Percentiles rank a stretch among this genome's conserved stretches.
phyloP scores from a whole-genome alignment of 2,888 invertebrate genomes.

The Vanessa cardui region DNA sequence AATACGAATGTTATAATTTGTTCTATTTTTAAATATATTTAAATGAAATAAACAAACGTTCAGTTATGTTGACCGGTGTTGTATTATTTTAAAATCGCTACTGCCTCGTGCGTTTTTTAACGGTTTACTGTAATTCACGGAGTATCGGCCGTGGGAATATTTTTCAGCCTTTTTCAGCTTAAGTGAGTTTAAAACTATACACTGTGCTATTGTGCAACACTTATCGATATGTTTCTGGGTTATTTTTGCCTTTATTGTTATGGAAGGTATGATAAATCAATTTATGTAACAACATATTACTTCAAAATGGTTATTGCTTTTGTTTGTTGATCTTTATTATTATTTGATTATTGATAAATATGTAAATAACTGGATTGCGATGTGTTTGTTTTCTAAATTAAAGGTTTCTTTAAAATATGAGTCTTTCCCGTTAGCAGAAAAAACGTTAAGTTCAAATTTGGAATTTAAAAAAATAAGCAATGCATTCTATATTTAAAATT shows the following conservation, averaged over 20 bases:
- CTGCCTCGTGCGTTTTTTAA: conserved; percentile 34
- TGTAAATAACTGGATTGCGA: too few relatives aligned
- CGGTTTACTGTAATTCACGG: conserved; percentile 38
- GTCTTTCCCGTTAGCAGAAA: neutral
- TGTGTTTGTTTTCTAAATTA: too few relatives aligned
- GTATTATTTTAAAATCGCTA: conserved; percentile 27
- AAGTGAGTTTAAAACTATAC: conserved; percentile 34
- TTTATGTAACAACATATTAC: too few relatives aligned
- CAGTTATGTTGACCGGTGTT: neutral
- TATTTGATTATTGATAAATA: too few relatives aligned
- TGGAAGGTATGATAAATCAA: too few relatives aligned
- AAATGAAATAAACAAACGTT: neutral
- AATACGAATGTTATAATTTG: too few relatives aligned
- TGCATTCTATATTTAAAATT: neutral
- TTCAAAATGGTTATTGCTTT: too few relatives aligned
- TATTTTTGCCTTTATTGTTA: too few relatives aligned
- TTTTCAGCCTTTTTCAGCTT: conserved; percentile 32
- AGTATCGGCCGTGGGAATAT: conserved; percentile 28
- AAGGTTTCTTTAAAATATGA: too few relatives aligned
- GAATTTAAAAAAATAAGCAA: neutral
- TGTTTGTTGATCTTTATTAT: too few relatives aligned
- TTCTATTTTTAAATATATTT: neutral
- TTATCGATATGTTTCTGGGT: too few relatives aligned
- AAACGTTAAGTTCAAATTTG: conserved; percentile 26
- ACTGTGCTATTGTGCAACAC: neutral